Evolutionary conservation across 2,113 vertebrate species (phyloP).

Genomic region (Bubo blakistoni): DNA sequence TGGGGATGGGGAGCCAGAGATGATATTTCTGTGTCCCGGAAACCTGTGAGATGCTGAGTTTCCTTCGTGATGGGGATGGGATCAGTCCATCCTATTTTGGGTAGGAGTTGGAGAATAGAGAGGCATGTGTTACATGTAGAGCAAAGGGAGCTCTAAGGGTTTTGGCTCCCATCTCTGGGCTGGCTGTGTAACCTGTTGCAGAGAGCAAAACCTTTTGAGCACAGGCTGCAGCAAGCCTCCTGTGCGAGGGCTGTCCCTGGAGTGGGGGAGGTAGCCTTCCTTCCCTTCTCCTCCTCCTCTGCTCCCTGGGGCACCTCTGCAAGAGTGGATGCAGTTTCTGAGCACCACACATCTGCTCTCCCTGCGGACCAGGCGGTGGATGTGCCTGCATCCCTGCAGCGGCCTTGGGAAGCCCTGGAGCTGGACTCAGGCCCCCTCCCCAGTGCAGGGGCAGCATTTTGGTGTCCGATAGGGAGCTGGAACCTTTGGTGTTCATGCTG

Average conservation of each 20-base stretch:
- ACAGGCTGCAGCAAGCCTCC: neutral
- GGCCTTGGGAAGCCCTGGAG: neutral
- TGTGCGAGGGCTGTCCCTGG: neutral
- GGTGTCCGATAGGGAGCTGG: neutral
- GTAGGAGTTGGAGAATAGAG: neutral
- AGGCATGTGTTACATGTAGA: accelerated
- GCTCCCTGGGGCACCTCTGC: neutral
- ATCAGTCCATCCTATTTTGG: neutral
- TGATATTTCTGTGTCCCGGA: neutral
- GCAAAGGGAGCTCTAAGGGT: neutral
- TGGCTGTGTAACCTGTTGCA: accelerated
- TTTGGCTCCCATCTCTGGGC: neutral
- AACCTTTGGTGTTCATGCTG: neutral
- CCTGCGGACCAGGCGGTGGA: accelerated
- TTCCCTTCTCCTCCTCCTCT: neutral
- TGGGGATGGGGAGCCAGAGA: neutral
- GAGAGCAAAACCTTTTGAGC: neutral
- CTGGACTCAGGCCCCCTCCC: neutral
- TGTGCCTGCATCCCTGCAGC: neutral
- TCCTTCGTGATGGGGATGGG: neutral
- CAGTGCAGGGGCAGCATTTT: neutral
- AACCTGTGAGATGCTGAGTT: neutral
- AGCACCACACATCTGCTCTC: accelerated
- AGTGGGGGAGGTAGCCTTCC: neutral
- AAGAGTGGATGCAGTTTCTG: accelerated